Evolutionary conservation across 1,140 invertebrate species (phyloP).

Genomic region (Ceratitis capitata): DNA sequence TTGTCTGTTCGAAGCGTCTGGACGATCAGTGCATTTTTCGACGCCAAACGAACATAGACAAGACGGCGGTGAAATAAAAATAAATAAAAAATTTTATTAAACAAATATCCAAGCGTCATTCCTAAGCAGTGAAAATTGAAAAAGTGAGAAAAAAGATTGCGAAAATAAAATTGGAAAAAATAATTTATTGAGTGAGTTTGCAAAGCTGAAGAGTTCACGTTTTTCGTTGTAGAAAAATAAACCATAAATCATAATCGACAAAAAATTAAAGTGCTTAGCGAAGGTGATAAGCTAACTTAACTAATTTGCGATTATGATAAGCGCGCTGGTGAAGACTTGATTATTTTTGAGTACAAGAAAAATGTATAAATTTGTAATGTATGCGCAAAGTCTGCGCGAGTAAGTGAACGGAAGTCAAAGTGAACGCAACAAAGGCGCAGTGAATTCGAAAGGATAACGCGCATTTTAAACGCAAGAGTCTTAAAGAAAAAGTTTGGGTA

Average conservation of each 20-base stretch:
- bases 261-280: background rate
- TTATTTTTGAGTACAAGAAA: background rate
- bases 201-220: background rate
- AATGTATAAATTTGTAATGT: background rate
- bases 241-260: background rate
- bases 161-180: too few species aligned
- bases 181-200: background rate
- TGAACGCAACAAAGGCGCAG: background rate
- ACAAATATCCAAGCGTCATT: too few species aligned
- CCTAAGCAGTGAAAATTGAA: too few species aligned
- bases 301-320: background rate
- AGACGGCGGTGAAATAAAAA: background rate
- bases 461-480: too few species aligned
- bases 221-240: background rate
- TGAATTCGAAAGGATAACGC: too few species aligned
- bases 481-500: background rate
- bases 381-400: background rate
- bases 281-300: background rate
- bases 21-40: background rate
- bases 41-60: background rate
- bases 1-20: background rate
- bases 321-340: background rate
- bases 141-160: too few species aligned
- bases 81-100: background rate
- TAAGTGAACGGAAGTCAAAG: background rate